These are phyloP conservation scores for Lutraria lutraria DNA, from an alignment of 2,888 invertebrate genomes.

Conservation along the genomic window DNA sequence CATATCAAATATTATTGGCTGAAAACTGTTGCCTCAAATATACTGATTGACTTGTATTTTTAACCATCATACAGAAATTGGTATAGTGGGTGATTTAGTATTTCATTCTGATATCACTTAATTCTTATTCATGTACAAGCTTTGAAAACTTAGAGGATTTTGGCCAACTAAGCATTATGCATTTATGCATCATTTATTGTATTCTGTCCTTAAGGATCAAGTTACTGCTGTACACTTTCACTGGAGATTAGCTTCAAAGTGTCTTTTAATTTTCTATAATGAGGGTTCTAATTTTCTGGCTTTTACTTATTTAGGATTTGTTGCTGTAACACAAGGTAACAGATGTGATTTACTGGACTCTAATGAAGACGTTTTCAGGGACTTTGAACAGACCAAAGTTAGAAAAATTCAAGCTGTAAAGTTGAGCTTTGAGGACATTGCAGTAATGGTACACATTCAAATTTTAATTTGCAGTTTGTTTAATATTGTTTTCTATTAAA, in stretches of 20 bases:
- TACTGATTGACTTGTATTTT: too few relatives aligned
- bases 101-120: too few relatives aligned
- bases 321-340: neutral
- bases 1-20: neutral
- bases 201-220: too few relatives aligned
- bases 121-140: too few relatives aligned
- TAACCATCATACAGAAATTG: too few relatives aligned
- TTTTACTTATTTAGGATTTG: slow-evolving; percentile 25
- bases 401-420: neutral
- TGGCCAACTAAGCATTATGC: too few relatives aligned
- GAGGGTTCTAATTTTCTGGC: neutral
- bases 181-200: too few relatives aligned
- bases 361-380: neutral
- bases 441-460: neutral
- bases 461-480: too few relatives aligned
- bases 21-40: too few relatives aligned
- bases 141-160: too few relatives aligned
- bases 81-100: too few relatives aligned
- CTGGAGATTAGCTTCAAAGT: neutral
- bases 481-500: too few relatives aligned
- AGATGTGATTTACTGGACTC: neutral
- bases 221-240: neutral
- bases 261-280: neutral
- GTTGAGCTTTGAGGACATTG: neutral
- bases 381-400: neutral